These are phyloP conservation scores for Podarcis muralis DNA, from an alignment of 2,113 vertebrate species.

Conservation along the genomic window DNA sequence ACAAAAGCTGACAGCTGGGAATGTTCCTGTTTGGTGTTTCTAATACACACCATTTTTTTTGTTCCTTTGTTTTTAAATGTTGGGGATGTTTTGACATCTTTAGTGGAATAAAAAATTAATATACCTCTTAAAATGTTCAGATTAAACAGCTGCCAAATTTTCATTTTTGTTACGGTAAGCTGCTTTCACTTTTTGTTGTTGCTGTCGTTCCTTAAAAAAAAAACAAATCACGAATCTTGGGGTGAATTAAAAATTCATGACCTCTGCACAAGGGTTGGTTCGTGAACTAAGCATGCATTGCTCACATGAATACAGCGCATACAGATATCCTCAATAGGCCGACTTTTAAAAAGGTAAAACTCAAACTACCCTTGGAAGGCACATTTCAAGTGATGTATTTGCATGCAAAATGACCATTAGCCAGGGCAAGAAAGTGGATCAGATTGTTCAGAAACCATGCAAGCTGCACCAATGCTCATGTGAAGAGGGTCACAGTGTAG, in stretches of 20 bases:
- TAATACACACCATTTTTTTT: not conserved
- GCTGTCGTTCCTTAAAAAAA: not conserved
- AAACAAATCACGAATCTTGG: not conserved
- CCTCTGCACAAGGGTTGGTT: too few relatives aligned
- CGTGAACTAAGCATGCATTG: not conserved
- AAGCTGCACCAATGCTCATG: too few relatives aligned
- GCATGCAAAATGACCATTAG: not conserved
- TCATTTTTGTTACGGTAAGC: not conserved
- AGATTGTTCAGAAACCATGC: not conserved
- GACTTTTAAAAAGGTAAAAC: not conserved
- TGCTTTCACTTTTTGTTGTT: not conserved
- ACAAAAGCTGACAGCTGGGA: not conserved
- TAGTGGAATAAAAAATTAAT: conserved; percentile 4
- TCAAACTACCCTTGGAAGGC: not conserved
- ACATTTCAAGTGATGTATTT: not conserved
- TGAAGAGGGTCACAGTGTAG: too few relatives aligned
- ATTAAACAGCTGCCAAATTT: not conserved
- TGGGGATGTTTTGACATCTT: not conserved
- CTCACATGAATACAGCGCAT: not conserved
- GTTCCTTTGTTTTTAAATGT: not conserved
- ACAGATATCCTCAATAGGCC: not conserved
- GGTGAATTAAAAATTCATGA: not conserved
- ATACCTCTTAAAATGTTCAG: not conserved
- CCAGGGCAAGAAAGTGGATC: not conserved
- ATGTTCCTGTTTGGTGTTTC: not conserved